Percentiles rank a stretch among this genome's conserved stretches.
Evolutionary conservation across 2,888 invertebrate genomes (phyloP).

Genomic region (Pristionchus entomophagus): DNA sequence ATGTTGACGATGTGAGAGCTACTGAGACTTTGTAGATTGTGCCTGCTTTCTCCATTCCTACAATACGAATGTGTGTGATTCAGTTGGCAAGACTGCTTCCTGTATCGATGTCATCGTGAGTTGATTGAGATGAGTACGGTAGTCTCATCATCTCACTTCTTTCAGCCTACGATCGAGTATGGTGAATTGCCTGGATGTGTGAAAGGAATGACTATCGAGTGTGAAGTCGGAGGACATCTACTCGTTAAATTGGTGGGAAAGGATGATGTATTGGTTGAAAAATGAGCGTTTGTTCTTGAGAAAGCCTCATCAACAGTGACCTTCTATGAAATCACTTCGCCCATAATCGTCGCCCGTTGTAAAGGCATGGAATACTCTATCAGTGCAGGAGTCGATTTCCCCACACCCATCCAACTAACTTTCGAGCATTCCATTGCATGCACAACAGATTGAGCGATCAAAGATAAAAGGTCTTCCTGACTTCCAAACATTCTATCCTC

Average conservation of each 20-base stretch:
- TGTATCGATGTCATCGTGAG: neutral
- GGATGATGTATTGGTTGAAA: neutral
- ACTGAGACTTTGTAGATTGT: neutral
- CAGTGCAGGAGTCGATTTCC: neutral
- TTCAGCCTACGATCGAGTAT: neutral
- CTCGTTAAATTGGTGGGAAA: neutral
- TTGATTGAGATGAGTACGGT: no score
- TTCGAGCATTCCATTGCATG: slow-evolving; percentile 29
- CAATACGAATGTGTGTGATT: neutral
- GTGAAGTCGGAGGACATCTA: neutral
- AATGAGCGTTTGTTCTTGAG: no score
- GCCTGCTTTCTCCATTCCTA: neutral
- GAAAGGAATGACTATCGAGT: neutral
- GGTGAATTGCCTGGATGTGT: neutral
- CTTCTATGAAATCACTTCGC: neutral
- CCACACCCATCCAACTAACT: neutral
- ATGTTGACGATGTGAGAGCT: neutral
- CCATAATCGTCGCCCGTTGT: neutral
- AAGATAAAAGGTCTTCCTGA: neutral
- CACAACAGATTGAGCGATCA: neutral
- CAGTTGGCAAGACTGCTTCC: neutral
- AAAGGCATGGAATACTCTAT: neutral
- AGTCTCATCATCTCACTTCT: neutral
- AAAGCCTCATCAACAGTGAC: neutral
- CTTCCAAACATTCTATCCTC: no score